A percentile compares a stretch with the other conserved stretches of the same genome.
Conservation (phyloP, 2,888 invertebrate genomes). For the Hypselothyrea guttata region DNA sequence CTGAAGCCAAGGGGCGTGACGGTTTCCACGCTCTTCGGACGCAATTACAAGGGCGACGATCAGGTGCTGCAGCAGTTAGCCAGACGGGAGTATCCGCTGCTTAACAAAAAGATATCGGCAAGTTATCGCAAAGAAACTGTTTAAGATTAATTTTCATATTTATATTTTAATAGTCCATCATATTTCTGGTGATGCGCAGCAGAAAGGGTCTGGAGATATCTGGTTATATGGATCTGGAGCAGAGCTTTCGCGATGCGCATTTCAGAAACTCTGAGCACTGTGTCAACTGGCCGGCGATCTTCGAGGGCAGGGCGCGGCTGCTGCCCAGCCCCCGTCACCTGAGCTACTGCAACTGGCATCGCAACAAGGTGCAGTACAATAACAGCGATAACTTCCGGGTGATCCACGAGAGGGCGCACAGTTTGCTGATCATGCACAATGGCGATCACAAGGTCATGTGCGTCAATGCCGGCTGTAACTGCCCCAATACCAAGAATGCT, state of each 20-base stretch:
- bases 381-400: slow-evolving; percentile 46
- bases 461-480: slow-evolving; percentile 43
- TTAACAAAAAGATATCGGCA: slow-evolving; percentile 41
- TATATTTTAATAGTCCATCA: slow-evolving; percentile 35
- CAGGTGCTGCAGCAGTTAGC: slow-evolving; percentile 44
- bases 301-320: slow-evolving; percentile 38
- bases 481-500: slow-evolving; percentile 24
- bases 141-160: too few species aligned
- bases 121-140: slow-evolving; percentile 6
- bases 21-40: slow-evolving; percentile 24
- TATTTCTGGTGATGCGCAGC: slow-evolving; percentile 52
- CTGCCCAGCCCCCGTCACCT: slow-evolving; percentile 32
- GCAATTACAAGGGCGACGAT: slow-evolving; percentile 29
- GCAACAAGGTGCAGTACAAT: slow-evolving; percentile 25
- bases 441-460: slow-evolving; percentile 59
- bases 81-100: slow-evolving; percentile 32
- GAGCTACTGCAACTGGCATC: slow-evolving; percentile 52
- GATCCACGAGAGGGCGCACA: slow-evolving; percentile 34
- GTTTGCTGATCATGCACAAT: slow-evolving; percentile 44
- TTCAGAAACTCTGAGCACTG: slow-evolving; percentile 2
- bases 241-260: slow-evolving; percentile 35
- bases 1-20: slow-evolving; percentile 13
- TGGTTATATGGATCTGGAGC: slow-evolving; percentile 52
- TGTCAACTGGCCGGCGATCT: slow-evolving; percentile 49
- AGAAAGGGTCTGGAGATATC: slow-evolving; percentile 46